A percentile compares a stretch with the other conserved stretches of the same genome.
These are phyloP conservation scores for Taenaris catops DNA, from an alignment of 2,888 invertebrate genomes.

Conservation along the genomic window DNA sequence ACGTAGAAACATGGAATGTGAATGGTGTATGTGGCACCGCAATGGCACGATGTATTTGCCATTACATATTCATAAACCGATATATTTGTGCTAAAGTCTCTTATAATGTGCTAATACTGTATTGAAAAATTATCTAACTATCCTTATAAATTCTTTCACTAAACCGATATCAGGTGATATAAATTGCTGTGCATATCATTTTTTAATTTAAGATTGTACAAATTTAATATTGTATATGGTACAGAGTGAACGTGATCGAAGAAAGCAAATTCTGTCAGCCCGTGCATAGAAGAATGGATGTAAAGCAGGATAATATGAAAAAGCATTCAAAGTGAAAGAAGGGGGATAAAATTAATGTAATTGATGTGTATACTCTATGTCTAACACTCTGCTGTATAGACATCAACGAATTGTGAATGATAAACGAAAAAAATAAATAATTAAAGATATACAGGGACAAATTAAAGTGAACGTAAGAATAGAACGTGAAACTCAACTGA, in stretches of 20 bases:
- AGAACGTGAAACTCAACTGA: slow-evolving; percentile 60
- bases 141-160: slow-evolving; percentile 41
- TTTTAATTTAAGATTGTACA: slow-evolving; percentile 45
- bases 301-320: slow-evolving; percentile 68
- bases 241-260: slow-evolving; percentile 68
- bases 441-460: too few species aligned
- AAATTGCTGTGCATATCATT: slow-evolving; percentile 61
- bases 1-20: slow-evolving; percentile 55
- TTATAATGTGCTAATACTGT: slow-evolving; percentile 53
- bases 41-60: slow-evolving; percentile 8
- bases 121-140: slow-evolving; percentile 33
- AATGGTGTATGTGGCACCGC: slow-evolving; percentile 52
- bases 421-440: slow-evolving; percentile 52
- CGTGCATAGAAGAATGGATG: slow-evolving; percentile 74
- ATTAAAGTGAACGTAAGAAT: slow-evolving; percentile 44
- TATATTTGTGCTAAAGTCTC: slow-evolving; percentile 41
- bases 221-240: slow-evolving; percentile 51
- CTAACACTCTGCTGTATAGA: slow-evolving; percentile 41
- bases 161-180: slow-evolving; percentile 54
- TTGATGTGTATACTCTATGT: slow-evolving; percentile 54
- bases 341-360: slow-evolving; percentile 47
- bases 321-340: slow-evolving; percentile 67
- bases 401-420: slow-evolving; percentile 53
- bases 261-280: slow-evolving; percentile 72
- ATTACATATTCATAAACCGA: slow-evolving; percentile 19